These are phyloP conservation scores for Hemicentrotus pulcherrimus DNA, from an alignment of 35 echinoderm and acorn worm species.

Conservation along the genomic window DNA sequence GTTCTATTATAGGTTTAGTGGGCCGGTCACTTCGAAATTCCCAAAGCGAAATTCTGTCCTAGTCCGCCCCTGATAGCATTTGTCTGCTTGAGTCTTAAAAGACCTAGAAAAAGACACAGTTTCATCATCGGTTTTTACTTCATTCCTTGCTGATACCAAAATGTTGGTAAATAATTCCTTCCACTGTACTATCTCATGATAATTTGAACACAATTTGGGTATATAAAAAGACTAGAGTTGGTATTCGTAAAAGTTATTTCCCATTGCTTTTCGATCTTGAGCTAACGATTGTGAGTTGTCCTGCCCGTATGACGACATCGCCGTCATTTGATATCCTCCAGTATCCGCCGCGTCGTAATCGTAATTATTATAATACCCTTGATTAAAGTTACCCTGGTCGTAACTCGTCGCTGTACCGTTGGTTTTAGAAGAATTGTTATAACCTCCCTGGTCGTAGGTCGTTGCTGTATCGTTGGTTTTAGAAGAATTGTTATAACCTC, in stretches of 20 bases:
- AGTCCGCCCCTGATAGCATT: too few relatives aligned
- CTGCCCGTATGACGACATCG: not conserved
- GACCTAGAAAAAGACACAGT: too few relatives aligned
- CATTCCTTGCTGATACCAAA: too few relatives aligned
- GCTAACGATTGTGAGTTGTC: not conserved
- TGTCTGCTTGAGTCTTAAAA: too few relatives aligned
- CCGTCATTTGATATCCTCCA: not conserved
- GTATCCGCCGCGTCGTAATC: conserved; percentile 18
- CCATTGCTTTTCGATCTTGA: not conserved
- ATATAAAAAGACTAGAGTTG: not conserved
- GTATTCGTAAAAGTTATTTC: not conserved
- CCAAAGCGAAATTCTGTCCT: too few relatives aligned
- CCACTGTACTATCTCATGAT: too few relatives aligned
- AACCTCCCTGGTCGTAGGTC: not conserved
- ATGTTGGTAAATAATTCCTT: too few relatives aligned
- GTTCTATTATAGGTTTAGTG: too few relatives aligned
- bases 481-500: not conserved
- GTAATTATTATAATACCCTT: not conserved
- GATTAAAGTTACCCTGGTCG: not conserved
- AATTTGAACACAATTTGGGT: too few relatives aligned
- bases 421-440: not conserved
- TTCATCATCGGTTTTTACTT: too few relatives aligned
- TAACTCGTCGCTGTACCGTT: not conserved
- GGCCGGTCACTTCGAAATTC: too few relatives aligned
- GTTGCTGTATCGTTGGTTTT: not conserved